phyloP scores from a whole-genome alignment of 2,888 invertebrate species.

The Aleiodes testaceus region DNA sequence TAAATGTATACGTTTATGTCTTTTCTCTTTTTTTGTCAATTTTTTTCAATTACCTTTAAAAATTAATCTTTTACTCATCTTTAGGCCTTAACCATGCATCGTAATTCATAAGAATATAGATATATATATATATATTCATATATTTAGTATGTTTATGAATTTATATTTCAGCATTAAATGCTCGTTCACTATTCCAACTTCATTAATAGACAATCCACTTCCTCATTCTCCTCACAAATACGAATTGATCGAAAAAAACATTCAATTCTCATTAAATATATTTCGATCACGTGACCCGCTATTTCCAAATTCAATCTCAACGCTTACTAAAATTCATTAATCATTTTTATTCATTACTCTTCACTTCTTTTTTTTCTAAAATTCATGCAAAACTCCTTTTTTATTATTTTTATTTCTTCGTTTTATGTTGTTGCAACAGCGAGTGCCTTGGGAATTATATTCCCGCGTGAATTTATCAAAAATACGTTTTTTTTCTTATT shows the following conservation, averaged over 20 bases:
- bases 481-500: slow-evolving; percentile 41
- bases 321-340: slow-evolving; percentile 38
- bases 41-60: not conserved
- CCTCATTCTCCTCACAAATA: slow-evolving; percentile 10
- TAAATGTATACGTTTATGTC: not conserved
- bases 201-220: slow-evolving; percentile 2
- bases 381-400: slow-evolving; percentile 31
- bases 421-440: slow-evolving; percentile 45
- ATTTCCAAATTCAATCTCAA: slow-evolving; percentile 39
- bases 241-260: not conserved
- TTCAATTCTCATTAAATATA: not conserved
- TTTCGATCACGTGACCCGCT: slow-evolving; percentile 22
- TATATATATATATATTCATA: slow-evolving; percentile 43
- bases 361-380: slow-evolving; percentile 34
- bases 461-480: slow-evolving; percentile 46
- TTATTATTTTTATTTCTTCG: slow-evolving; percentile 30
- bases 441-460: slow-evolving; percentile 47
- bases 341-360: slow-evolving; percentile 7
- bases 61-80: slow-evolving; percentile 35
- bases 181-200: slow-evolving; percentile 38
- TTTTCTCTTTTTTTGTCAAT: too few species aligned
- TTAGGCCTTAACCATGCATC: slow-evolving; percentile 63
- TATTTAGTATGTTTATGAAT: slow-evolving; percentile 43
- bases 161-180: slow-evolving; percentile 53
- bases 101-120: slow-evolving; percentile 53